phyloP scores from a whole-genome alignment of 2,888 invertebrate genomes.

The Torymus aiolomorphi region DNA sequence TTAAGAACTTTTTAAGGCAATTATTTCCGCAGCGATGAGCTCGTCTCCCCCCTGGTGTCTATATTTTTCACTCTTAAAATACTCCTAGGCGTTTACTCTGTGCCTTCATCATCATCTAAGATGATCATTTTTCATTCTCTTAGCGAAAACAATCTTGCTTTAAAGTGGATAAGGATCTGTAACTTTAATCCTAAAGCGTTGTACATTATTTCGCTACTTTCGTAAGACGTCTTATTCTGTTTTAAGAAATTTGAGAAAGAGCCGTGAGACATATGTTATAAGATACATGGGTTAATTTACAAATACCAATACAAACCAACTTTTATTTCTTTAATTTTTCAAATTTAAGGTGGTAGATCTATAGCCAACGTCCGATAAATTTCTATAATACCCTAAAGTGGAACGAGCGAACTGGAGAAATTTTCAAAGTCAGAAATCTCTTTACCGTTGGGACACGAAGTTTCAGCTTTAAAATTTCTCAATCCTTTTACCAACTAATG shows the following conservation, averaged over 20 bases:
- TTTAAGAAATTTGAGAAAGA: no score
- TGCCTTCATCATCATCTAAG: no score
- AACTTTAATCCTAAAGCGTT: no score
- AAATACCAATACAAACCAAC: no score
- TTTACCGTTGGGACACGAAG: not conserved
- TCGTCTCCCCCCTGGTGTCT: not conserved
- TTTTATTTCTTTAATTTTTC: not conserved
- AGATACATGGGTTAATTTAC: no score
- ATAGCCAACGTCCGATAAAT: not conserved
- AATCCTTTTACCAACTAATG: not conserved
- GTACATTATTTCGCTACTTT: no score
- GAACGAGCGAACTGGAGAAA: conserved; percentile 2
- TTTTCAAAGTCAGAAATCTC: conserved; percentile 10
- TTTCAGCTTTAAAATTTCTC: not conserved
- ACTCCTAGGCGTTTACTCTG: not conserved
- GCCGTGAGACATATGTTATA: no score
- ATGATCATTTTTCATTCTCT: no score
- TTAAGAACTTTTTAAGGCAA: conserved; percentile 22
- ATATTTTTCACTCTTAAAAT: conserved; percentile 1
- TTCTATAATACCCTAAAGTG: conserved; percentile 1
- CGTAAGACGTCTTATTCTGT: no score
- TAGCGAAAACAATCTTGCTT: no score
- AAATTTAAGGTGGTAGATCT: not conserved
- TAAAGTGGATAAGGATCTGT: no score
- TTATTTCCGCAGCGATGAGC: conserved; percentile 16